Conservation (phyloP, 2,797 vertebrate species). For the Poecilia picta region DNA sequence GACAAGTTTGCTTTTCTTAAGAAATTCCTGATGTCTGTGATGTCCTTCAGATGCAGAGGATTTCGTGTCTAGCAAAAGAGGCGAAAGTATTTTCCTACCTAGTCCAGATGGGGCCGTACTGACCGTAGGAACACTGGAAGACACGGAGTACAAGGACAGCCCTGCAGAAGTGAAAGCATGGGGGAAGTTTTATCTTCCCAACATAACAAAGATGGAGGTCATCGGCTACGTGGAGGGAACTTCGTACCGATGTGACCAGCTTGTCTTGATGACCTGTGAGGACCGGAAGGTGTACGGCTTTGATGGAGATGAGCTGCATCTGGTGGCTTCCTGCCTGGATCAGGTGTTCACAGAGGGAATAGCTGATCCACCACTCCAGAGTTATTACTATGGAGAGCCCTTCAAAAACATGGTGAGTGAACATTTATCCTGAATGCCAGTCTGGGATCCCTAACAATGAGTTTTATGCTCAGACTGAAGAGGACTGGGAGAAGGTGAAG, state of each 20-base stretch:
- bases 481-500: slow-evolving; percentile 45
- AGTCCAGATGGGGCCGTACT: background rate
- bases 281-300: slow-evolving; percentile 33
- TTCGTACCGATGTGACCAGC: background rate
- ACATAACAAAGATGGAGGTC: slow-evolving; percentile 20
- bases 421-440: background rate
- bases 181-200: slow-evolving; percentile 36
- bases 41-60: slow-evolving; percentile 13
- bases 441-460: background rate
- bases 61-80: rapidly evolving
- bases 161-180: slow-evolving; percentile 6
- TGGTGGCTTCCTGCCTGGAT: slow-evolving; percentile 2
- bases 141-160: slow-evolving; percentile 16
- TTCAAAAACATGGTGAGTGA: slow-evolving; percentile 39
- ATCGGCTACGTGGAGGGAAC: slow-evolving; percentile 18
- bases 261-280: slow-evolving; percentile 53
- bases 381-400: slow-evolving; percentile 36
- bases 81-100: too few relatives aligned
- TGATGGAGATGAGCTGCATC: slow-evolving; percentile 48
- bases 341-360: rapidly evolving
- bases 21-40: background rate
- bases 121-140: background rate
- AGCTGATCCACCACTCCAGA: slow-evolving; percentile 22
- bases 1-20: background rate
- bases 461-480: slow-evolving; percentile 15